Conservation (phyloP, 2,113 vertebrate genomes). For the Dicerorhinus sumatrensis region DNA sequence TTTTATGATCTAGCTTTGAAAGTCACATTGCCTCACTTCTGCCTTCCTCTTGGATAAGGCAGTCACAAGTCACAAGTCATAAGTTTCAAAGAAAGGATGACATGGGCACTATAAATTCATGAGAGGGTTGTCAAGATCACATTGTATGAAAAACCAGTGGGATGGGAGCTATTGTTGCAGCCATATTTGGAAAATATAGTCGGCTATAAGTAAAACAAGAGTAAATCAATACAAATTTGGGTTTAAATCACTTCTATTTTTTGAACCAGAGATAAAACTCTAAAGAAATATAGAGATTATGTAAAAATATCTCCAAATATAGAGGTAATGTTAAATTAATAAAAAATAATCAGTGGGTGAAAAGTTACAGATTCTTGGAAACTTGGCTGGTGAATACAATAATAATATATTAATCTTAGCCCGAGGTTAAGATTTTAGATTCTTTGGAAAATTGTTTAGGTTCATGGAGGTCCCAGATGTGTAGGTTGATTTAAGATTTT, state of each 20-base stretch:
- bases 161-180: not conserved
- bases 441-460: not conserved
- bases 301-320: not conserved
- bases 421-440: not conserved
- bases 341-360: not conserved
- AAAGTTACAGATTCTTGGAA: not conserved
- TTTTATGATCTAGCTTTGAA: not conserved
- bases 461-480: not conserved
- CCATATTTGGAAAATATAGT: not conserved
- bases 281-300: not conserved
- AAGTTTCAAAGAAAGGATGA: not conserved
- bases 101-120: not conserved
- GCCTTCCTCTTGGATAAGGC: not conserved
- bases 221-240: not conserved
- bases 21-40: not conserved
- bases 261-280: not conserved
- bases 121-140: not conserved
- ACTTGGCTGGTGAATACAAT: not conserved
- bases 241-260: not conserved
- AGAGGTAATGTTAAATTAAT: not conserved
- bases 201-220: not conserved
- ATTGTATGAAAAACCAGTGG: not conserved
- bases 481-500: not conserved
- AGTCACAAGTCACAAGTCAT: not conserved
- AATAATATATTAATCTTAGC: not conserved